Conservation (phyloP, 2,113 vertebrate species). For the Rhabdomys dilectus region DNA sequence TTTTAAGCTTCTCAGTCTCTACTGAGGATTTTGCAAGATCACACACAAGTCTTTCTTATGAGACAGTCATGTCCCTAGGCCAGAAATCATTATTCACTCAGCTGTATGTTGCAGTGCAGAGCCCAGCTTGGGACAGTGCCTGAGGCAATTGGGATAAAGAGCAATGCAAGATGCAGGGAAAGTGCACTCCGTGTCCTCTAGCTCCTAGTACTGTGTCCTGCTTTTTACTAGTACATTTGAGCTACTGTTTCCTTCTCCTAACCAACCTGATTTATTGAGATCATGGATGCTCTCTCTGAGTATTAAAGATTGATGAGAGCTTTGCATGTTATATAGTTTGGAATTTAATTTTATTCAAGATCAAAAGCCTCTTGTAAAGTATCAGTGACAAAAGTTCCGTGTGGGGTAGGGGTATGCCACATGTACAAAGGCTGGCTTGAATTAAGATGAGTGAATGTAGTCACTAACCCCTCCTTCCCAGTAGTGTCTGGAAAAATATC, state of each 20-base stretch:
- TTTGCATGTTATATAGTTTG: background rate
- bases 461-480: too few relatives aligned
- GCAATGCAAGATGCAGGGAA: accelerated
- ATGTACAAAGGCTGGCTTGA: background rate
- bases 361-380: background rate
- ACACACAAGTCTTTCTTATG: background rate
- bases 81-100: background rate
- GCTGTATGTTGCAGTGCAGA: too few relatives aligned
- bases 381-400: background rate
- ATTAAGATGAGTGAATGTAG: background rate
- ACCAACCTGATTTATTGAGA: background rate
- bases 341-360: background rate
- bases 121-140: background rate
- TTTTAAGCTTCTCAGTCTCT: background rate
- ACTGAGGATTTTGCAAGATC: background rate
- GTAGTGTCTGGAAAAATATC: background rate
- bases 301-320: background rate
- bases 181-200: background rate
- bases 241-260: background rate
- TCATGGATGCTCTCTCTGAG: background rate
- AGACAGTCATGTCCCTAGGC: background rate
- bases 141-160: background rate
- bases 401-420: background rate
- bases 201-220: background rate
- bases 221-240: background rate